A percentile compares a stretch with the other conserved stretches of the same genome.
These are phyloP conservation scores for Volucella zonaria DNA, from an alignment of 2,888 invertebrate genomes.

Conservation along the genomic window DNA sequence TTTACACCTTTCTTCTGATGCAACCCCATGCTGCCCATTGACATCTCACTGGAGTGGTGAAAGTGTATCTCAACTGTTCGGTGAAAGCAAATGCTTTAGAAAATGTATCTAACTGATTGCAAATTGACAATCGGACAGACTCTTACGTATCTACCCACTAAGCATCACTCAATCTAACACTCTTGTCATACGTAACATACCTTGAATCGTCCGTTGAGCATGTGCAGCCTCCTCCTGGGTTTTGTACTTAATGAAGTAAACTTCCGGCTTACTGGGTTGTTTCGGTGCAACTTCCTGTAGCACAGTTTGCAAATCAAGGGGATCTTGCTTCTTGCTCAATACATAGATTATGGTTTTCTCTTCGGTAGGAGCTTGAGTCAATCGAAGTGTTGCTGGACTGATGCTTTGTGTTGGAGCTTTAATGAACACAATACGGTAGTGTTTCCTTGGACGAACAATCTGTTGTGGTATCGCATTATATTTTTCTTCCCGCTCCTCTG, in stretches of 20 bases:
- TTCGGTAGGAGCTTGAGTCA: constrained; percentile 79
- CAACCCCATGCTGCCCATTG: neutral
- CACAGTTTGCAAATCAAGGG: constrained; percentile 79
- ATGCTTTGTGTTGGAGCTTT: constrained; percentile 79
- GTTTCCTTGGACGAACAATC: constrained; percentile 79
- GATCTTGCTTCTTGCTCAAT: constrained; percentile 81
- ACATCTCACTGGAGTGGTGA: constrained; percentile 10
- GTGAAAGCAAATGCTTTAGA: neutral
- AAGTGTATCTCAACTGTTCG: constrained; percentile 11
- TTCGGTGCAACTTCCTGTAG: constrained; percentile 79
- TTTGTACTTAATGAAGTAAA: constrained; percentile 82
- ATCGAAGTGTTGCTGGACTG: constrained; percentile 76
- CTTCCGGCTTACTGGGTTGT: constrained; percentile 81
- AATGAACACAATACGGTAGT: constrained; percentile 82
- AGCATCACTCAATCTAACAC: neutral
- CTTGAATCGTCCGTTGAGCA: constrained; percentile 82
- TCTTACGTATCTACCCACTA: neutral
- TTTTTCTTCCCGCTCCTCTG: constrained; percentile 79
- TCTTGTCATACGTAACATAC: constrained; percentile 73
- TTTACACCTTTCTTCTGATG: constrained; percentile 31
- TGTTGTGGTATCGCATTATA: constrained; percentile 75
- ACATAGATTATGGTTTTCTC: constrained; percentile 82
- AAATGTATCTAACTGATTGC: neutral
- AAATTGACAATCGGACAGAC: constrained; percentile 4
- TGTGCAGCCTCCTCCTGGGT: constrained; percentile 81